Evolutionary conservation across 1,140 invertebrate genomes (phyloP).

Genomic region (Vollenhovia emeryi): DNA sequence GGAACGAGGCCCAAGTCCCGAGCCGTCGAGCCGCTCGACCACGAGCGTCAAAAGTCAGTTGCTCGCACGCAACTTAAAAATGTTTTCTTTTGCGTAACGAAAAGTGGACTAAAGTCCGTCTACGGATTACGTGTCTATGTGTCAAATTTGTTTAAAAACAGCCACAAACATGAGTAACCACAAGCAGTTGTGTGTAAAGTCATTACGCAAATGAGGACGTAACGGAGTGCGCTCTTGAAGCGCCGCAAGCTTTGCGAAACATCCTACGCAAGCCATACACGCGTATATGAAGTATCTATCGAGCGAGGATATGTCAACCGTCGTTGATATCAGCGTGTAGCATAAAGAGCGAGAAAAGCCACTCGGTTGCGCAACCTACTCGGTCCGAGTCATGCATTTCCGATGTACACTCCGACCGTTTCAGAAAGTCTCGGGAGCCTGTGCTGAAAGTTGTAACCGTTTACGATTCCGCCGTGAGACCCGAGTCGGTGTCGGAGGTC

Average conservation of each 20-base stretch:
- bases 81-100: neutral
- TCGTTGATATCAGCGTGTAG: neutral
- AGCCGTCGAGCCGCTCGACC: neutral
- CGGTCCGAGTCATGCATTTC: neutral
- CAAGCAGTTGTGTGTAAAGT: neutral
- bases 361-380: neutral
- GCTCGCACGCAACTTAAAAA: neutral
- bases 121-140: neutral
- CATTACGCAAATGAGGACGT: neutral
- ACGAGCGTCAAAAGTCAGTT: neutral
- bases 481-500: too few species aligned
- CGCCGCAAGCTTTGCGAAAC: constrained; percentile 6
- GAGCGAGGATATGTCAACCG: constrained; percentile 6
- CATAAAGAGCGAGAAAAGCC: constrained; percentile 11
- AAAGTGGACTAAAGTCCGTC: neutral
- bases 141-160: neutral
- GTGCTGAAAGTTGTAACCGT: too few species aligned
- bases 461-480: too few species aligned
- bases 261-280: constrained; percentile 6
- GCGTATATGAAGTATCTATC: constrained; percentile 1
- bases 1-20: neutral
- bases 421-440: constrained; percentile 25
- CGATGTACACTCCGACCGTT: neutral
- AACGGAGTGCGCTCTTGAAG: constrained; percentile 6
- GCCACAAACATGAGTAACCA: neutral